These are phyloP conservation scores for Ageneiosus marmoratus DNA, from an alignment of 2,113 vertebrate genomes.

Conservation along the genomic window DNA sequence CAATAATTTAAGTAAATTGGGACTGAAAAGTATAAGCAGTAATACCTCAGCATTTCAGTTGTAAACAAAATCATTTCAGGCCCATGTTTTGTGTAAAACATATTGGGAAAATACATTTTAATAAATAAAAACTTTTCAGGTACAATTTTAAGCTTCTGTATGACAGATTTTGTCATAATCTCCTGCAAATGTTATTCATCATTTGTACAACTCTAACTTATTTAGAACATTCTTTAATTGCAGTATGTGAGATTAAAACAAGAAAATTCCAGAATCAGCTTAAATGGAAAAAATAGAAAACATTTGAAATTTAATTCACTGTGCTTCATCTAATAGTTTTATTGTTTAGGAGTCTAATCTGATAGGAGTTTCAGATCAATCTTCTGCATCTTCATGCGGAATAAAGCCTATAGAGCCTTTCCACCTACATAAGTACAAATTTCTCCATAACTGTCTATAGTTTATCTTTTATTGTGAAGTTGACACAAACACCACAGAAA, in stretches of 20 bases:
- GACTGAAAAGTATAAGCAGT: neutral
- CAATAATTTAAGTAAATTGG: neutral
- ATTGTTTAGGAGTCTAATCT: no score
- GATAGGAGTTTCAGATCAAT: constrained; percentile 1
- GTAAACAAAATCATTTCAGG: neutral
- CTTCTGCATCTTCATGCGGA: neutral
- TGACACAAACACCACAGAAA: constrained; percentile 35
- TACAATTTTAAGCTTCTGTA: neutral
- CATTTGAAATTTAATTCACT: neutral
- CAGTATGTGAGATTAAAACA: neutral
- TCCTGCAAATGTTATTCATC: neutral
- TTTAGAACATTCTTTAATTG: neutral
- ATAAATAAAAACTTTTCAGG: neutral
- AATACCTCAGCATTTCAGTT: neutral
- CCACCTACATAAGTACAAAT: neutral
- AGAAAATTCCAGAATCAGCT: neutral
- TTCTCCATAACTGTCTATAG: neutral
- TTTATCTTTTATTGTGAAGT: constrained; percentile 2
- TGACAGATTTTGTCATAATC: neutral
- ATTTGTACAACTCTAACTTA: neutral
- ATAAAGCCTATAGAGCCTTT: neutral
- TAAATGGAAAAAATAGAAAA: neutral
- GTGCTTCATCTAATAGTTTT: neutral
- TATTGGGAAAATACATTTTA: neutral
- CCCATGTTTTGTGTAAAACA: neutral